These are phyloP conservation scores for Megaleporinus macrocephalus DNA, from an alignment of 2,113 vertebrate species.

Conservation along the genomic window DNA sequence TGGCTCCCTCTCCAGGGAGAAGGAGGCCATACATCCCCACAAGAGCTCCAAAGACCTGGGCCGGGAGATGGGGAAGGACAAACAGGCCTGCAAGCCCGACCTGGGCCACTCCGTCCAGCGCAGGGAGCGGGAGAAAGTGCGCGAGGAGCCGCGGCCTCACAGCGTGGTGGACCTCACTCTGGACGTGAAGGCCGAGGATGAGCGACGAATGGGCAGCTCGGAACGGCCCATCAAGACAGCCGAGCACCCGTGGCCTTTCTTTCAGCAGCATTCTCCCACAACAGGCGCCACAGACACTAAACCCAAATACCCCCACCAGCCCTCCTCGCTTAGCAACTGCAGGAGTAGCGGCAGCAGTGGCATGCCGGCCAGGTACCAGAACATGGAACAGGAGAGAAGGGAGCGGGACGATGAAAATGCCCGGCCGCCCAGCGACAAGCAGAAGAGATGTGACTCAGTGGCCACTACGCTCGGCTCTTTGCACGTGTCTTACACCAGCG, in stretches of 20 bases:
- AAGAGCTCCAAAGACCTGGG: slow-evolving; percentile 81
- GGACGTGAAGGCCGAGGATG: slow-evolving; percentile 81
- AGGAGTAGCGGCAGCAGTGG: slow-evolving; percentile 66
- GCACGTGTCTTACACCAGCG: slow-evolving; percentile 80
- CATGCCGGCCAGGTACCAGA: slow-evolving; percentile 68
- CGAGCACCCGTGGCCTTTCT: slow-evolving; percentile 74
- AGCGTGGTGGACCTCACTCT: slow-evolving; percentile 84
- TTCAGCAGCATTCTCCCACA: slow-evolving; percentile 70
- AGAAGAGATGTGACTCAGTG: slow-evolving; percentile 79
- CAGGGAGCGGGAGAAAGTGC: slow-evolving; percentile 76
- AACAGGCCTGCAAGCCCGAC: slow-evolving; percentile 71
- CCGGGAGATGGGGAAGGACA: slow-evolving; percentile 78
- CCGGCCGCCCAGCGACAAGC: slow-evolving; percentile 68
- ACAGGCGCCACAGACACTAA: slow-evolving; percentile 71
- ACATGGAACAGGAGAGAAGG: slow-evolving; percentile 79
- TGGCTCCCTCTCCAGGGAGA: slow-evolving; percentile 75
- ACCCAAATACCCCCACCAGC: slow-evolving; percentile 76
- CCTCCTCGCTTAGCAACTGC: slow-evolving; percentile 76
- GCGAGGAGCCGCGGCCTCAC: slow-evolving; percentile 76
- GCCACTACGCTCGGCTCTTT: slow-evolving; percentile 74
- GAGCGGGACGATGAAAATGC: slow-evolving; percentile 78
- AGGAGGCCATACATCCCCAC: slow-evolving; percentile 74
- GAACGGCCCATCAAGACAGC: slow-evolving; percentile 67
- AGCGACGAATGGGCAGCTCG: slow-evolving; percentile 77
- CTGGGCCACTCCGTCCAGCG: slow-evolving; percentile 70